Percentiles rank a stretch among this genome's conserved stretches.
Evolutionary conservation across 2,797 vertebrate genomes (phyloP).

Genomic region (Okamejei kenojei): DNA sequence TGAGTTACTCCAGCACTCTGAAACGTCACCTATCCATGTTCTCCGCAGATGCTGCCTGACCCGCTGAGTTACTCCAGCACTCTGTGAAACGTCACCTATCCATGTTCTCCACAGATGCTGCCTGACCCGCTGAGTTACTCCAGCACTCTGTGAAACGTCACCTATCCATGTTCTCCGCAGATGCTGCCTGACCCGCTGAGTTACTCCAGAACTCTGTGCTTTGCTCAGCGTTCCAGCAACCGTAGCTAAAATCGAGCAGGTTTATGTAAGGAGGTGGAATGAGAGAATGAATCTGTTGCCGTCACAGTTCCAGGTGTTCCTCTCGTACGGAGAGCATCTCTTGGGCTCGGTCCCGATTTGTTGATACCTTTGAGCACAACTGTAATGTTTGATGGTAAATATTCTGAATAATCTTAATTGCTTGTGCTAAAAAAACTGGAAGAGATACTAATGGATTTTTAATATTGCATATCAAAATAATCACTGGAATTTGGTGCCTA

Average conservation of each 20-base stretch:
- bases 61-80: too few relatives aligned
- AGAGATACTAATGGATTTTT: constrained; percentile 8
- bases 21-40: too few relatives aligned
- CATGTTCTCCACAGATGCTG: too few relatives aligned
- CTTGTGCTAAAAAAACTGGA: not conserved
- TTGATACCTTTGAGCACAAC: not conserved
- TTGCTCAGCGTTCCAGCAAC: not conserved
- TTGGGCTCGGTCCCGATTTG: not conserved
- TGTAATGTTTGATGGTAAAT: constrained; percentile 19
- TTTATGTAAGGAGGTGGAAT: not conserved
- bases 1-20: too few relatives aligned
- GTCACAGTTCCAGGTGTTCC: not conserved
- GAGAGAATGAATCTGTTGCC: not conserved
- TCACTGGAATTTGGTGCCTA: not conserved
- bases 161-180: too few relatives aligned
- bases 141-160: too few relatives aligned
- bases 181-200: too few relatives aligned
- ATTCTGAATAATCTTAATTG: not conserved
- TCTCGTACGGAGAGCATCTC: too few relatives aligned
- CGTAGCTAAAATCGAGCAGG: not conserved
- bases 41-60: too few relatives aligned
- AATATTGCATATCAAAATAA: not conserved
- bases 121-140: too few relatives aligned
- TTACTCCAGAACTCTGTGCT: too few relatives aligned
- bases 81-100: too few relatives aligned